Percentiles rank a stretch among this genome's conserved stretches.
Evolutionary conservation across 2,113 vertebrate species (phyloP).

Genomic region (Atlantisia rogersi): DNA sequence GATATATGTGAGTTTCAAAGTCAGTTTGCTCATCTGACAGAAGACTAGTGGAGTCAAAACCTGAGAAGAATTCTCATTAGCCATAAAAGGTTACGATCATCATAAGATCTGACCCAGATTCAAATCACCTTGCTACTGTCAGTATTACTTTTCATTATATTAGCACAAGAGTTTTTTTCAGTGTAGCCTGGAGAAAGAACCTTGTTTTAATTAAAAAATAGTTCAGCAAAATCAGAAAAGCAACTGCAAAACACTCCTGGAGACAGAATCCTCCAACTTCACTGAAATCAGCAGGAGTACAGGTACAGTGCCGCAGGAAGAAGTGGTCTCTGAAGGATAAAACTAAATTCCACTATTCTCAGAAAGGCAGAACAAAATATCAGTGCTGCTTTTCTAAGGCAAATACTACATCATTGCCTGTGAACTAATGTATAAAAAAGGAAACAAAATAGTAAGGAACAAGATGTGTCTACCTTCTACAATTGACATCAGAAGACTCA

Average conservation of each 20-base stretch:
- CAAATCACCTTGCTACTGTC: neutral
- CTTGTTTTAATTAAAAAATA: neutral
- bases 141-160: neutral
- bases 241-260: neutral
- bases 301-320: neutral
- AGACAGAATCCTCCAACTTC: neutral
- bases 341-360: neutral
- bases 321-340: neutral
- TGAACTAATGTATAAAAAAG: fast-evolving
- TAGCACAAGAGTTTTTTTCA: neutral
- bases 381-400: neutral
- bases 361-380: neutral
- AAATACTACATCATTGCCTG: neutral
- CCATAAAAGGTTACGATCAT: neutral
- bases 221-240: neutral
- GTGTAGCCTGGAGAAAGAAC: neutral
- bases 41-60: neutral
- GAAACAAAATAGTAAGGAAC: neutral
- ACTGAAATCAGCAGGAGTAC: neutral
- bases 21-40: neutral
- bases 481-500: slow-evolving; percentile 88
- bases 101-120: neutral
- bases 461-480: slow-evolving; percentile 80
- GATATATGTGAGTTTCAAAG: too few species aligned
- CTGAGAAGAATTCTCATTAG: neutral